These are phyloP conservation scores for Anhinga anhinga DNA, from an alignment of 2,113 vertebrate genomes.

Conservation along the genomic window DNA sequence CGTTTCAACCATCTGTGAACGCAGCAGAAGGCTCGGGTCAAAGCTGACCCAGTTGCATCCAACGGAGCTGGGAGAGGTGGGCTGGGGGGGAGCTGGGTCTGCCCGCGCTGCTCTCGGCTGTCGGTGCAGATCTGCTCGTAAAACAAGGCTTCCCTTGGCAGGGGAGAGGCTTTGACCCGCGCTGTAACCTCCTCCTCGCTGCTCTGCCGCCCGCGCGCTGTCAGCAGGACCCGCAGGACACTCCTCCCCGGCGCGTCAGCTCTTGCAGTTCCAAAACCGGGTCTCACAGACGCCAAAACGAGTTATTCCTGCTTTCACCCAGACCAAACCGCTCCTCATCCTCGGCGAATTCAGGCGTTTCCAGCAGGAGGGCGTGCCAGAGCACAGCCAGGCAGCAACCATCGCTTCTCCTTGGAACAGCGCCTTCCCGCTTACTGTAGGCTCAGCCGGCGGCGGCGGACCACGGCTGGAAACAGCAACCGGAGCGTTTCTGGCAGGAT, in stretches of 20 bases:
- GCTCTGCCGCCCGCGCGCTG: neutral
- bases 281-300: neutral
- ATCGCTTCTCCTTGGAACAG: neutral
- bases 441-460: neutral
- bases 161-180: neutral
- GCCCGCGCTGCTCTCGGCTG: neutral
- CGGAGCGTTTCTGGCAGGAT: accelerated
- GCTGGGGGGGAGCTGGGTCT: neutral
- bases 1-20: accelerated
- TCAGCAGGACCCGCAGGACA: neutral
- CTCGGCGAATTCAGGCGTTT: accelerated
- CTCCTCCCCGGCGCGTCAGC: neutral
- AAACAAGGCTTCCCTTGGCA: neutral
- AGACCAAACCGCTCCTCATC: neutral
- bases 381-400: no score
- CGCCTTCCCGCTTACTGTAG: accelerated
- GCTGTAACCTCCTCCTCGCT: neutral
- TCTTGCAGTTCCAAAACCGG: neutral
- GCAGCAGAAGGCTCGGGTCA: neutral
- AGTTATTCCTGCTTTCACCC: neutral
- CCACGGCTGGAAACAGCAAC: accelerated
- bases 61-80: accelerated
- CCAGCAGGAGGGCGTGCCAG: neutral
- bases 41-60: neutral
- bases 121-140: accelerated